Evolutionary conservation across 2,888 invertebrate species (phyloP), one percentile per base, ranked within the genome.

Genomic region (Lepetodrilus schrolli): DNA sequence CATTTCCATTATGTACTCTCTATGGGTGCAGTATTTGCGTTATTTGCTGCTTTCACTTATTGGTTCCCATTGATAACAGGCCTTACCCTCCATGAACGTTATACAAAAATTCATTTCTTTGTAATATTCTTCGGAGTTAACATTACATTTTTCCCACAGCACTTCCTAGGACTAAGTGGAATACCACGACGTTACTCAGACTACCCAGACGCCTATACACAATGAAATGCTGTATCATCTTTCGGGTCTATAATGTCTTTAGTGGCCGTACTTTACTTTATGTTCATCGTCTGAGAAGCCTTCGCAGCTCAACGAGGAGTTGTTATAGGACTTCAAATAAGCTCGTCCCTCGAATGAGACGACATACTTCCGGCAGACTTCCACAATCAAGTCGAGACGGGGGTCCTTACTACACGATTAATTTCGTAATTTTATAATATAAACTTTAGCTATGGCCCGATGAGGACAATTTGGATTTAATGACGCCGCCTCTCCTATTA

Each of bases 1-100:
- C 95, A 95, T 90, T 95, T 95, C 85, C 95, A 95, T 89, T 95
- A 95, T 92, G 95, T 95, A 0, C 83, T 95, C 86, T 94, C 94
- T 2, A 94, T 95, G 91, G 95, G 94, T 81, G 94, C 95, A 2
- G 94, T 95, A 84, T 95, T 87, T 92, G 93, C 94, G 49, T 94
- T 95, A 92, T 93, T 95, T 92, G 93, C 92, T 43, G 94, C 94
- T 82, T 93, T 95, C 90, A 92, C 93, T 88, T 93, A 94, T 81
- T 95, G 94, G 93, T 95, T 93, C 47, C 93, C 94, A 0, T 84
- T 94, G 92, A 93, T 95, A 87, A 93, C 93, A 65, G 94, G 94
- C 5, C 79, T 94, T 87, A 90, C 90, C 0, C 71, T 94, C 91
- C 93, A 94, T 83, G 88, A 91, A 37, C 92, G 90, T 75, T 90